A percentile compares a stretch with the other conserved stretches of the same genome.
Conservation (phyloP, 2,113 vertebrate genomes). For the Centrocercus urophasianus region DNA sequence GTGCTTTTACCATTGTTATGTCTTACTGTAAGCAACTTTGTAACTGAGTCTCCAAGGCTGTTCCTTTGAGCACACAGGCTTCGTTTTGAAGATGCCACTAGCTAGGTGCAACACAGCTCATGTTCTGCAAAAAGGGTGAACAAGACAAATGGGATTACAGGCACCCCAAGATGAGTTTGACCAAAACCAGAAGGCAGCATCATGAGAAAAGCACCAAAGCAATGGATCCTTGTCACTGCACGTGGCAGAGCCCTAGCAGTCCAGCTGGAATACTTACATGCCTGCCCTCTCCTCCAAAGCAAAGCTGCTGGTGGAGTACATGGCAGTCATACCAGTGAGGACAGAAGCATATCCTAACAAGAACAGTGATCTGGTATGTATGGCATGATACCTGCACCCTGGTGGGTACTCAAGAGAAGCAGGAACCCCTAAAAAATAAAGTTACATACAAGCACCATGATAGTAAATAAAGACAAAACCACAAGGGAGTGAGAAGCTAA, state of each 20-base stretch:
- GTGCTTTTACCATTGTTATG: background rate
- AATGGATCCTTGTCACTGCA: background rate
- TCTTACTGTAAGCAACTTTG: background rate
- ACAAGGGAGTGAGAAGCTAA: background rate
- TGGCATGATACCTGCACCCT: background rate
- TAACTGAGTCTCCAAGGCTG: background rate
- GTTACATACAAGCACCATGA: background rate
- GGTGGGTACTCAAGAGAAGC: background rate
- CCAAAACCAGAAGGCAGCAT: background rate
- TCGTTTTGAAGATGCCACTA: background rate
- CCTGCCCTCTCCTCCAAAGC: background rate
- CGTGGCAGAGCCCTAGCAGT: background rate
- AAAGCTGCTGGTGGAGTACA: background rate
- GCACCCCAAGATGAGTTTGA: background rate
- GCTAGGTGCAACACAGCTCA: background rate
- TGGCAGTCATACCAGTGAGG: background rate
- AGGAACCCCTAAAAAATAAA: background rate
- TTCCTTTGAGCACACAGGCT: background rate
- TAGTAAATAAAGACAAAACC: background rate
- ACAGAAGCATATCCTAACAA: background rate
- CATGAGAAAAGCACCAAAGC: background rate
- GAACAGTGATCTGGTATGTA: background rate
- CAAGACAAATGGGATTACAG: background rate
- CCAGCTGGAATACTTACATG: background rate
- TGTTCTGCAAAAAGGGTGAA: background rate